These are phyloP conservation scores for Bungarus multicinctus DNA, from an alignment of 2,113 vertebrate genomes.

Conservation along the genomic window DNA sequence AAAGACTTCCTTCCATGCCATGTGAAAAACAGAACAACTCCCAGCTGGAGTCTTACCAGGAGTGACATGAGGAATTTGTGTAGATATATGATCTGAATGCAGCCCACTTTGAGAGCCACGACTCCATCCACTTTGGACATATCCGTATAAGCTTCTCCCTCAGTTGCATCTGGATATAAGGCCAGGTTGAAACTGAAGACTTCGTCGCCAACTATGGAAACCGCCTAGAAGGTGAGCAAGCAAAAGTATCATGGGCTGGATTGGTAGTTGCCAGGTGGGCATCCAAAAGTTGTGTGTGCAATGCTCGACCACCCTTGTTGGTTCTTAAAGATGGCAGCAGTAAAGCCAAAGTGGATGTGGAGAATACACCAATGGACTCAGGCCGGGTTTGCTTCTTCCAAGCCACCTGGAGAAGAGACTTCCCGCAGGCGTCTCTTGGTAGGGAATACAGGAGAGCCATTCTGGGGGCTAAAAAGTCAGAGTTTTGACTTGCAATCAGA, in stretches of 20 bases:
- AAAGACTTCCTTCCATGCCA: neutral
- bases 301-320: neutral
- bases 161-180: constrained; percentile 83
- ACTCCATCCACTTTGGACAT: constrained; percentile 88
- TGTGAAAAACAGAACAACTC: neutral
- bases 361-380: neutral
- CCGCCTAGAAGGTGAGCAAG: constrained; percentile 72
- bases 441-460: neutral
- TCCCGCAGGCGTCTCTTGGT: neutral
- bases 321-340: neutral
- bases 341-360: neutral
- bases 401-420: neutral
- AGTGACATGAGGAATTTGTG: constrained; percentile 91
- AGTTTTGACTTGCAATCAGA: neutral
- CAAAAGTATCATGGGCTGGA: neutral
- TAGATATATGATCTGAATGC: constrained; percentile 91
- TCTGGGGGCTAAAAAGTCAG: neutral
- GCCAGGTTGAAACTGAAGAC: constrained; percentile 91
- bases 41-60: constrained; percentile 73
- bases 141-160: constrained; percentile 82
- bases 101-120: constrained; percentile 84
- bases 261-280: neutral
- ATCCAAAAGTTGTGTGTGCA: too few relatives aligned
- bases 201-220: constrained; percentile 94
- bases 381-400: neutral